phyloP scores from a whole-genome alignment of 2,113 vertebrate species.

The Sceloporus undulatus region DNA sequence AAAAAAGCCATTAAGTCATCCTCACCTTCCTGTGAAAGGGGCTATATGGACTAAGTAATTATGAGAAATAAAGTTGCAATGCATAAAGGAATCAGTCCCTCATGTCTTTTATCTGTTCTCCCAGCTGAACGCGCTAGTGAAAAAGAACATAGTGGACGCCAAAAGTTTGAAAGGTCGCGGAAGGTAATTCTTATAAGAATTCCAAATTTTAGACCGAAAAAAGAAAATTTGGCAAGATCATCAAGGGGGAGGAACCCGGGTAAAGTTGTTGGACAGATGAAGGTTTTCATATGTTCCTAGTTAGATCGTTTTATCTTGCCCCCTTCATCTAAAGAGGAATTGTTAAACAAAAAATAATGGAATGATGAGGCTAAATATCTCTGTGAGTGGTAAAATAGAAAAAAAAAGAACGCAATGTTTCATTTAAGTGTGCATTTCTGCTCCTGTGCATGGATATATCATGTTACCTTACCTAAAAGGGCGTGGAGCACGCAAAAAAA shows the following conservation, averaged over 20 bases:
- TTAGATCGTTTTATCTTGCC: not conserved
- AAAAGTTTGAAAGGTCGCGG: slow-evolving; percentile 63
- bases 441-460: not conserved
- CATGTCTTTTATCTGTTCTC: not conserved
- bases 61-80: not conserved
- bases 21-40: not conserved
- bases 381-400: not conserved
- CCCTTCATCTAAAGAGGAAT: not conserved
- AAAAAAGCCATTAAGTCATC: not conserved
- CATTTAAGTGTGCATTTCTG: not conserved
- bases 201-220: slow-evolving; percentile 75
- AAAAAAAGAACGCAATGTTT: not conserved
- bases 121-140: slow-evolving; percentile 75
- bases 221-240: slow-evolving; percentile 81
- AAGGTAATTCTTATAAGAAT: slow-evolving; percentile 61
- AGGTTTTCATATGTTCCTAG: not conserved
- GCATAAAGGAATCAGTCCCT: not conserved
- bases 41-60: not conserved
- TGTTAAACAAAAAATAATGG: not conserved
- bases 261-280: slow-evolving; percentile 75
- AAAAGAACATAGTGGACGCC: slow-evolving; percentile 80
- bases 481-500: not conserved
- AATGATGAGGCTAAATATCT: not conserved
- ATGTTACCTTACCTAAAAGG: not conserved
- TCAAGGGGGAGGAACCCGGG: slow-evolving; percentile 84